These are phyloP conservation scores for Recurvirostra avosetta DNA, from an alignment of 2,113 vertebrate genomes.

Conservation along the genomic window DNA sequence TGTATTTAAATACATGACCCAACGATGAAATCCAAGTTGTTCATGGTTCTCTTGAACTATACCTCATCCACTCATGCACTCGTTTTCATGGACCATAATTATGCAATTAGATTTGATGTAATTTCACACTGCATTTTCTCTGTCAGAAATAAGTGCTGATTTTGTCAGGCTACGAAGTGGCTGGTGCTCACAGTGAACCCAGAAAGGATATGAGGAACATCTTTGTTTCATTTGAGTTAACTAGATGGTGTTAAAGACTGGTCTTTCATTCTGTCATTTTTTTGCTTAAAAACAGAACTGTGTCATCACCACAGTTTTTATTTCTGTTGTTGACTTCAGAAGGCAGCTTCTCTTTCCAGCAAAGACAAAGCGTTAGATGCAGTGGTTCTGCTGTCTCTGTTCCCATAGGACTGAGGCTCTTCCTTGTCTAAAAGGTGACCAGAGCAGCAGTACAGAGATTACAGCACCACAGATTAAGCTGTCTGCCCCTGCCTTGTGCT, in stretches of 20 bases:
- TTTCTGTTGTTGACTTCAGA: neutral
- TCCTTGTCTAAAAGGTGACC: neutral
- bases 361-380: neutral
- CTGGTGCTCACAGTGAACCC: neutral
- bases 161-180: neutral
- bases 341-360: neutral
- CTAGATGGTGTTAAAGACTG: neutral
- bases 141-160: neutral
- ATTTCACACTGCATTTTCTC: neutral
- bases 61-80: neutral
- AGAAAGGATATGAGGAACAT: neutral
- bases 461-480: neutral
- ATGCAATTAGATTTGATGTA: neutral
- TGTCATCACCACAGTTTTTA: neutral
- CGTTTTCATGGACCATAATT: slow-evolving; percentile 8
- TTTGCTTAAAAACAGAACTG: neutral
- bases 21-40: neutral
- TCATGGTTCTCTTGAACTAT: neutral
- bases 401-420: neutral
- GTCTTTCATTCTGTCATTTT: neutral
- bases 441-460: neutral
- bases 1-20: neutral
- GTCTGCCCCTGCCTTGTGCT: neutral
- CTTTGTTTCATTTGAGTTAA: neutral
- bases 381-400: neutral